Percentiles rank a stretch among this genome's conserved stretches.
These are phyloP conservation scores for Loriculus beryllinus DNA, from an alignment of 2,797 vertebrate genomes.

Conservation along the genomic window DNA sequence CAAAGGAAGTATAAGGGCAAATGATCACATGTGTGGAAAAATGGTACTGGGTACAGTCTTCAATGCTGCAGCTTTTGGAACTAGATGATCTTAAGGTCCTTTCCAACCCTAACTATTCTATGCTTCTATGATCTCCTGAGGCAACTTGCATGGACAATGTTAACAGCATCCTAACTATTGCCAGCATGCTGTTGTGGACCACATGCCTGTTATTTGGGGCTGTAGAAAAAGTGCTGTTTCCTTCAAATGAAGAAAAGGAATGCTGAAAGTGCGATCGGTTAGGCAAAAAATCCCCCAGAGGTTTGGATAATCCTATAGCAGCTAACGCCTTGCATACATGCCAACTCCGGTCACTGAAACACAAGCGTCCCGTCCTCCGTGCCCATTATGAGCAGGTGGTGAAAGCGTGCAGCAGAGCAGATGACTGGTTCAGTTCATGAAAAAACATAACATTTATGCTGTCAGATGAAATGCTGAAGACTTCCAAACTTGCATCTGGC, in stretches of 20 bases:
- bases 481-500: slow-evolving; percentile 53
- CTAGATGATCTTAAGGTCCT: background rate
- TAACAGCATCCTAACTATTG: background rate
- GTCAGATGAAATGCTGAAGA: slow-evolving; percentile 34
- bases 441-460: slow-evolving; percentile 53
- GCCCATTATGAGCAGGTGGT: slow-evolving; percentile 7
- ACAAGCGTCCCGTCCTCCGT: background rate
- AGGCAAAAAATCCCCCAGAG: background rate
- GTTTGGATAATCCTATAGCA: background rate
- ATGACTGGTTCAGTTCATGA: slow-evolving; percentile 30
- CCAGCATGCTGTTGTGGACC: background rate
- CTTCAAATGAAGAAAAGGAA: background rate
- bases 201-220: background rate
- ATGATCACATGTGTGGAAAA: background rate
- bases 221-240: background rate
- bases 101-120: background rate
- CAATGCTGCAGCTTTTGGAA: background rate
- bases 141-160: background rate
- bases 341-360: background rate
- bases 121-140: background rate
- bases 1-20: background rate
- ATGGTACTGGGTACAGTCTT: background rate
- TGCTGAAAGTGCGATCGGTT: background rate
- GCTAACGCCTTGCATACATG: background rate
- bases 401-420: background rate